A percentile compares a stretch with the other conserved stretches of the same genome.
Evolutionary conservation across 2,888 invertebrate genomes (phyloP).

Genomic region (Blastobasis adustella): DNA sequence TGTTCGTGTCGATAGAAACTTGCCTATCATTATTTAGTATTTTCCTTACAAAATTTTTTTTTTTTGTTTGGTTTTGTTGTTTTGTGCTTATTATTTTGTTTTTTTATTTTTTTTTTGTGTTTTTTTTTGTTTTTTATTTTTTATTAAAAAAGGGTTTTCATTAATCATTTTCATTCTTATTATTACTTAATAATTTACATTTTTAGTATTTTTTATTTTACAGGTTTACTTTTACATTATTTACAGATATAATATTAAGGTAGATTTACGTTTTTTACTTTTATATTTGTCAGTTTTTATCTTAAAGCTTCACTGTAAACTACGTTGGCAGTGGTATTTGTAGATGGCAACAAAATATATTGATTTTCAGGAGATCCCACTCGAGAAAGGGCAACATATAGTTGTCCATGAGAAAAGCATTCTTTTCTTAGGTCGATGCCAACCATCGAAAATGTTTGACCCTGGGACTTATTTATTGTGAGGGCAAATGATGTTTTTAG

Average conservation of each 20-base stretch:
- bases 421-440: constrained; percentile 9
- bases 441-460: constrained; percentile 7
- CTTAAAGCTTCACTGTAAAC: constrained; percentile 5
- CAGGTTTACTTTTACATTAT: neutral
- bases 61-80: neutral
- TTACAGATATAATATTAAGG: neutral
- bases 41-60: neutral
- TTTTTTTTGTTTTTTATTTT: neutral
- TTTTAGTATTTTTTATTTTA: neutral
- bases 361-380: constrained; percentile 5
- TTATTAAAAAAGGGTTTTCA: neutral
- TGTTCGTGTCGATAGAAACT: no score
- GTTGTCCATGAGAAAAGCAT: neutral
- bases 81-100: neutral
- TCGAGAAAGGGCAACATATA: constrained; percentile 1
- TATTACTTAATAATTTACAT: neutral
- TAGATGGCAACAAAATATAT: constrained; percentile 8
- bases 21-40: neutral
- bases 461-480: constrained; percentile 12
- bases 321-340: constrained; percentile 5
- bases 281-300: constrained; percentile 1
- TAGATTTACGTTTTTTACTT: neutral
- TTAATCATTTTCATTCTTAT: neutral
- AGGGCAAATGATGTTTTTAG: constrained; percentile 11
- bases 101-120: neutral